Evolutionary conservation across 2,113 vertebrate species (phyloP).

Genomic region (Oenanthe melanoleuca): DNA sequence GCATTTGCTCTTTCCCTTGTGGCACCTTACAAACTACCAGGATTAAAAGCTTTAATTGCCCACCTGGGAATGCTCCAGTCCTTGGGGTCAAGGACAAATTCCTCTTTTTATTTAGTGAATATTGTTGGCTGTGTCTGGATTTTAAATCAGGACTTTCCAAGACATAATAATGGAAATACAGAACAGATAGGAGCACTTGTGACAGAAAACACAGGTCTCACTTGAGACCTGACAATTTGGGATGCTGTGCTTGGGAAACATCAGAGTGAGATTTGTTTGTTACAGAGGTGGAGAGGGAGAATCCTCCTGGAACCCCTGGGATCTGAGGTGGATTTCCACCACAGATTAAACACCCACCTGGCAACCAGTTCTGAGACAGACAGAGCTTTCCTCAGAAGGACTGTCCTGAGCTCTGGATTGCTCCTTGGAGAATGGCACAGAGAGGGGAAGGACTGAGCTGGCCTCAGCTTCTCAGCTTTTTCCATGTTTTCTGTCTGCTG

Average conservation of each 20-base stretch:
- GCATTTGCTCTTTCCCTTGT: background rate
- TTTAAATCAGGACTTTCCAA: background rate
- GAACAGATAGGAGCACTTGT: background rate
- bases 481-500: slow-evolving; percentile 65
- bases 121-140: background rate
- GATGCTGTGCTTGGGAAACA: background rate
- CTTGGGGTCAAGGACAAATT: background rate
- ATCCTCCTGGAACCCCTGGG: background rate
- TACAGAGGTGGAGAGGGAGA: background rate
- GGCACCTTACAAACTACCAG: background rate
- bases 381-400: slow-evolving; percentile 72
- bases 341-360: slow-evolving; percentile 67
- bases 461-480: slow-evolving; percentile 54
- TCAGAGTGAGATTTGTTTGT: background rate
- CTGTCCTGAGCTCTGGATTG: slow-evolving; percentile 1
- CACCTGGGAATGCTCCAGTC: background rate
- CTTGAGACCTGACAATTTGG: background rate
- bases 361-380: slow-evolving; percentile 82
- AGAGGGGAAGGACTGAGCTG: slow-evolving; percentile 73
- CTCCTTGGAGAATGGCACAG: slow-evolving; percentile 56
- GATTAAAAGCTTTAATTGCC: slow-evolving; percentile 18
- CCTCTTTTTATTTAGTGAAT: background rate
- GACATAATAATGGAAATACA: background rate
- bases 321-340: background rate
- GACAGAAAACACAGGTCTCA: background rate